Conservation (phyloP, 2,797 vertebrate species). For the Margarornis squamiger region DNA sequence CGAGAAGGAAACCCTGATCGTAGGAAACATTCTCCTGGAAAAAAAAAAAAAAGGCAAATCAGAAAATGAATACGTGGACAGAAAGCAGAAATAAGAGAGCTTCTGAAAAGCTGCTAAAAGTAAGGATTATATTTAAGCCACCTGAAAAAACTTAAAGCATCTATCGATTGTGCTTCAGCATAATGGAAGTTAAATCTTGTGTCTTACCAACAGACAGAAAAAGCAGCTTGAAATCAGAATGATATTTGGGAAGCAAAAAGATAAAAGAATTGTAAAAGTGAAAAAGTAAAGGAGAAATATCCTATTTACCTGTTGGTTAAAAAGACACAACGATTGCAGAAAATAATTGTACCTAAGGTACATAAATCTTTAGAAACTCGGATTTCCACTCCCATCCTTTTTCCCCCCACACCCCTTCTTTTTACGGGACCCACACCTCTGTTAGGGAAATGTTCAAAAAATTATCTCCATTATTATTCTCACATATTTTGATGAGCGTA, state of each 20-base stretch:
- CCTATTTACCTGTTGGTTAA: neutral
- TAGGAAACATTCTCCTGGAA: conserved; percentile 96
- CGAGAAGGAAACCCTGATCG: conserved; percentile 96
- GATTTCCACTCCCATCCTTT: no score
- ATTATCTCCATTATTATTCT: neutral
- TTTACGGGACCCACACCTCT: rapidly evolving
- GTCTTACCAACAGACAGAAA: neutral
- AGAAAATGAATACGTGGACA: neutral
- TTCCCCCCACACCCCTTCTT: neutral
- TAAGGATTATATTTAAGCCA: neutral
- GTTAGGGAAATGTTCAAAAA: neutral
- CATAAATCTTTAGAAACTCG: neutral
- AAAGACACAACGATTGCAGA: neutral
- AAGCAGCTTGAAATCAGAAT: neutral
- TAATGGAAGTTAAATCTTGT: neutral
- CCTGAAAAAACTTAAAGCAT: neutral
- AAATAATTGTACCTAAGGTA: neutral
- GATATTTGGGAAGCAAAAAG: neutral
- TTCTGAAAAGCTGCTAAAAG: neutral
- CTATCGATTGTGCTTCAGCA: neutral
- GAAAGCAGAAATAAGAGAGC: neutral
- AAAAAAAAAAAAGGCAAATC: neutral
- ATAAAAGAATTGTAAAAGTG: neutral
- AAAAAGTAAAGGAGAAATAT: neutral
- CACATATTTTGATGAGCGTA: neutral